Evolutionary conservation across 1,140 invertebrate species (phyloP).

Genomic region (Heliconius eleuchia): DNA sequence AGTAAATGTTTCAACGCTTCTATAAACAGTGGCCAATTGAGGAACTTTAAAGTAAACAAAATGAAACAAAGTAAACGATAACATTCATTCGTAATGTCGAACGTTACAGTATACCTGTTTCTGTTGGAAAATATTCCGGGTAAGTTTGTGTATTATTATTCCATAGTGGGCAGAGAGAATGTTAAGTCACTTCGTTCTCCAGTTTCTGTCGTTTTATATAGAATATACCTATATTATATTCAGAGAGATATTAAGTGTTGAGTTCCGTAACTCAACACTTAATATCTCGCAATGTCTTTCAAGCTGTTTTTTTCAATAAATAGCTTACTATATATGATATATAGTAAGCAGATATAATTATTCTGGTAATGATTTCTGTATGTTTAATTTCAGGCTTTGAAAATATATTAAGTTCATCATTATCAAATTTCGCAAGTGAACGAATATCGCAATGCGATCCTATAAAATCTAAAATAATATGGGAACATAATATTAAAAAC

Average conservation of each 20-base stretch:
- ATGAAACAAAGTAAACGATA: slow-evolving; percentile 1
- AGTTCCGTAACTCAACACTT: too few relatives aligned
- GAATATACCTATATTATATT: too few relatives aligned
- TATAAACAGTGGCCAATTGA: background rate
- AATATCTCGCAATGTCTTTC: too few relatives aligned
- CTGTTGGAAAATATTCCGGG: slow-evolving; percentile 43
- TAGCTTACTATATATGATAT: too few relatives aligned
- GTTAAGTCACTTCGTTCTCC: too few relatives aligned
- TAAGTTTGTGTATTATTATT: slow-evolving; percentile 18
- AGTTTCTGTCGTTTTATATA: too few relatives aligned
- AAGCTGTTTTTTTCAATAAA: too few relatives aligned
- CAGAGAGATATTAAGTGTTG: too few relatives aligned
- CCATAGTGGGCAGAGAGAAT: too few relatives aligned
- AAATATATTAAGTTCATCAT: slow-evolving; percentile 30
- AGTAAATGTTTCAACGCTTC: background rate
- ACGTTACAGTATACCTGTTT: slow-evolving; percentile 40
- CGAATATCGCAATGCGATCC: slow-evolving; percentile 19
- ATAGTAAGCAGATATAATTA: too few relatives aligned
- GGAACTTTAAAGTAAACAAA: background rate
- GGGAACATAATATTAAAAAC: background rate
- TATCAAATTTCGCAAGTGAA: slow-evolving; percentile 1
- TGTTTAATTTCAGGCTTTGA: slow-evolving; percentile 35
- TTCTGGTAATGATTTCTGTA: background rate
- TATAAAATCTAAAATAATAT: slow-evolving; percentile 10
- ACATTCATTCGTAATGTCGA: slow-evolving; percentile 23